Percentiles rank a stretch among this genome's conserved stretches.
These are phyloP conservation scores for Pelecanoides urinatrix DNA, from an alignment of 2,113 vertebrate genomes.

Conservation along the genomic window DNA sequence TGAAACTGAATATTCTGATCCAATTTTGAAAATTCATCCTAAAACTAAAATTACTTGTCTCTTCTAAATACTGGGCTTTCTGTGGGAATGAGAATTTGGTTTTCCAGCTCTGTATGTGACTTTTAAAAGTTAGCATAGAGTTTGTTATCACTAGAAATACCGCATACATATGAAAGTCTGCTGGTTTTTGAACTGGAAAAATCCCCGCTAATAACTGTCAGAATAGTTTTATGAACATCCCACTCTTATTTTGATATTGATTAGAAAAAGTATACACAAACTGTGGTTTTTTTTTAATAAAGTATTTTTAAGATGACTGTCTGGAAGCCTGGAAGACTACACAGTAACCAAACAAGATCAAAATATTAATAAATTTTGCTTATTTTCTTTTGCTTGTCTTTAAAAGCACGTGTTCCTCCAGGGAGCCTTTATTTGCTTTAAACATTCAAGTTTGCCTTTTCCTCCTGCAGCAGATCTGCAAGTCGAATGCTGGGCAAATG, in stretches of 20 bases:
- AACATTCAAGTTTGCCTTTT: not conserved
- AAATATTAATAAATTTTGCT: not conserved
- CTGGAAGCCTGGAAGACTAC: not conserved
- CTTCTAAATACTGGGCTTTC: not conserved
- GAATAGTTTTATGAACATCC: not conserved
- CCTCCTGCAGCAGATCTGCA: not conserved
- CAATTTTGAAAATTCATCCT: not conserved
- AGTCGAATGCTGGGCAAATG: not conserved
- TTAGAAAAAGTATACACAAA: no score
- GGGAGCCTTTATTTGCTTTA: not conserved
- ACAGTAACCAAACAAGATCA: not conserved
- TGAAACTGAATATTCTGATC: not conserved
- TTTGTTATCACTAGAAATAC: not conserved
- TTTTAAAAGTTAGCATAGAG: not conserved
- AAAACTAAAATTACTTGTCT: not conserved
- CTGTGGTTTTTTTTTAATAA: not conserved
- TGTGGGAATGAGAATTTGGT: accelerated
- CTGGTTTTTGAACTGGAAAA: not conserved
- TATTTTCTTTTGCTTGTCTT: not conserved
- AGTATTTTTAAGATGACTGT: not conserved
- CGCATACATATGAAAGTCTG: not conserved
- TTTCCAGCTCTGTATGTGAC: not conserved
- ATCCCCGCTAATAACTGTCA: not conserved
- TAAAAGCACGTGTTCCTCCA: not conserved
- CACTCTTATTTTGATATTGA: not conserved